Evolutionary conservation across 2,797 vertebrate species (phyloP), one percentile per base, ranked within the genome.

Genomic region (Notamacropus eugenii): DNA sequence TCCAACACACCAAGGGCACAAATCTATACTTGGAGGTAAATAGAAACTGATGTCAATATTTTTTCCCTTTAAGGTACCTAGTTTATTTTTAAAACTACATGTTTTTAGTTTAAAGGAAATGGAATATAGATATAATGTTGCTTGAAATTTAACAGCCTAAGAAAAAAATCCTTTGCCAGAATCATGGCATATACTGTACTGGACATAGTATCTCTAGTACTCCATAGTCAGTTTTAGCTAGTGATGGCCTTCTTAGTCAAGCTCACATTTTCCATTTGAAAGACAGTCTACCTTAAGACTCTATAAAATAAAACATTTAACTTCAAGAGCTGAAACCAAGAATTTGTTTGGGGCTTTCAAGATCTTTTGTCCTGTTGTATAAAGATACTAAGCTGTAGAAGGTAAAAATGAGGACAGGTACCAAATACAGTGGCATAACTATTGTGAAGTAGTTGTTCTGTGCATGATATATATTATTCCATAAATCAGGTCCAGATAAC

Each of bases 231-330:
- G n/a, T 34, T 93, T 67, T 95, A 94, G 29, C 52, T 55, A 91
- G 62, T 5, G 2, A 31, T 10, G 6, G 54, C 54, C 87, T 93
- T 67, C 31, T 16, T 91, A 56, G n/a, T 46, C 54, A 90, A n/a
- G 8, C 74, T 93, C n/a, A 87, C 29, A 91, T n/a, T 96, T 94
- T 95, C 56, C 22, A 56, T 52, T 93, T 92, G 91, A 95, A 96
- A 93, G 93, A 95, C 96, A 93, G 92, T 57, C 93, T 91, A 31
- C 27, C n/a, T 19, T 93, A 55, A 9, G 59, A 13, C 40, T 92
- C 93, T 90, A 27, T 92, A 91, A 55, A 74, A 34, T 90, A 50
- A 95, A 96, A 93, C 22, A 4, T 52, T 92, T 92, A 56, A 90
- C 12, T 54, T 94, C 94, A 74, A 93, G 95, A 95, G n/a, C 28